These are phyloP conservation scores for Thereuonema tuberculata DNA, from an alignment of 1,140 invertebrate genomes.

Conservation along the genomic window DNA sequence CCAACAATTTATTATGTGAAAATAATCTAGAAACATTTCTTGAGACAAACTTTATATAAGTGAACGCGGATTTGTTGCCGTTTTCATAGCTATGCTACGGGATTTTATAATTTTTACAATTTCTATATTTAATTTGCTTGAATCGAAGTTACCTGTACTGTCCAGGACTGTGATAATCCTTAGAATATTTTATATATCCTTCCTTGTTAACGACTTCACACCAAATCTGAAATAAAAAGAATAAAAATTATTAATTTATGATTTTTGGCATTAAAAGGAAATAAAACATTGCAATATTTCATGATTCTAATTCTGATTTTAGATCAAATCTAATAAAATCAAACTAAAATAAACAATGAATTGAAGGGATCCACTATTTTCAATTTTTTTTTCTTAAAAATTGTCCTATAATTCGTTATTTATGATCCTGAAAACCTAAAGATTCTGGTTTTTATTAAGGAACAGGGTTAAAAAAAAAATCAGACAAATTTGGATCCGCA, in stretches of 20 bases:
- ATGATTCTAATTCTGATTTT: neutral
- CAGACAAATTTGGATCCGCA: no score
- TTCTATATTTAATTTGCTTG: neutral
- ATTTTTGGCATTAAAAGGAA: no score
- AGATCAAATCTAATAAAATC: neutral
- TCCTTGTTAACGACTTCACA: conserved; percentile 39
- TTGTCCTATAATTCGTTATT: no score
- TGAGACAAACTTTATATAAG: neutral
- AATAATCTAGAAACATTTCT: neutral
- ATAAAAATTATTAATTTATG: neutral
- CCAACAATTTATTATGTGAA: neutral
- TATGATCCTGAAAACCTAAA: no score
- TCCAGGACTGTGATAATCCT: conserved; percentile 40
- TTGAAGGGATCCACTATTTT: neutral
- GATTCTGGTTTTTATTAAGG: no score
- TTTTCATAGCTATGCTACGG: no score
- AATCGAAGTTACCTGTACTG: conserved; percentile 23
- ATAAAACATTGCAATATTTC: neutral
- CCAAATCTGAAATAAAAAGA: conserved; percentile 29
- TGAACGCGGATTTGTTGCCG: neutral
- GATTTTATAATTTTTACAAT: neutral
- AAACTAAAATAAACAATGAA: neutral
- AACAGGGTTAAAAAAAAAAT: no score
- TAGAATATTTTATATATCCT: conserved; percentile 41
- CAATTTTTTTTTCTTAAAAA: no score